phyloP scores from a whole-genome alignment of 2,113 vertebrate species.

The Stegostoma tigrinum region DNA sequence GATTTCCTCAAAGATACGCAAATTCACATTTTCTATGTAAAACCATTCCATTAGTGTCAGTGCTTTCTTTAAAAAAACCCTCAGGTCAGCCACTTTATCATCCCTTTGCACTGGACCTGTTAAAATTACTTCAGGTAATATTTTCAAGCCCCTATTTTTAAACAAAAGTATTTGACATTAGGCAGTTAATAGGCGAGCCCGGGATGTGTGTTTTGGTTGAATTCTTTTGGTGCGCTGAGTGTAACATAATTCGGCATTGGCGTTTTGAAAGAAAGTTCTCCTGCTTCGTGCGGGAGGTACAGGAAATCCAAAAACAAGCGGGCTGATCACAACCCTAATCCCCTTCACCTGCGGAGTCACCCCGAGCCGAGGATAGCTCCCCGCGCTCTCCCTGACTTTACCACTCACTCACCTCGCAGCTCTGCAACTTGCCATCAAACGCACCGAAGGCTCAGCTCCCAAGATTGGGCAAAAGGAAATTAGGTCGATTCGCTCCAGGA shows the following conservation, averaged over 20 bases:
- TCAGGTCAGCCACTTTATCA: background rate
- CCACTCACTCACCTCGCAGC: background rate
- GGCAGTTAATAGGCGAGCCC: background rate
- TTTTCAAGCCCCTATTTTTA: background rate
- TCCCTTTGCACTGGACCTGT: background rate
- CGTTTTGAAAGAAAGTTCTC: background rate
- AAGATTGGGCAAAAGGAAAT: background rate
- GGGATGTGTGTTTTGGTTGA: background rate
- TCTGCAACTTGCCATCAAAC: background rate
- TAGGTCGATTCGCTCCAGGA: background rate
- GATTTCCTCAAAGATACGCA: background rate
- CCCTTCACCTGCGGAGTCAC: background rate
- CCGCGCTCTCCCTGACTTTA: background rate
- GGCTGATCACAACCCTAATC: background rate
- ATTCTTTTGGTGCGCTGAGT: background rate
- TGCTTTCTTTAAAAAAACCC: background rate
- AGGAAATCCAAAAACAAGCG: background rate
- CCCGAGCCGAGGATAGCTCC: background rate
- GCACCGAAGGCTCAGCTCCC: background rate
- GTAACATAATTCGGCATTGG: background rate
- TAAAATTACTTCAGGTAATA: background rate
- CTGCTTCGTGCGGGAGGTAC: background rate
- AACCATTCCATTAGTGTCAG: background rate
- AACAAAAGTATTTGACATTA: background rate
- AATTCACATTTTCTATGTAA: background rate